Conservation (phyloP, 2,113 vertebrate genomes). For the Equus przewalskii region DNA sequence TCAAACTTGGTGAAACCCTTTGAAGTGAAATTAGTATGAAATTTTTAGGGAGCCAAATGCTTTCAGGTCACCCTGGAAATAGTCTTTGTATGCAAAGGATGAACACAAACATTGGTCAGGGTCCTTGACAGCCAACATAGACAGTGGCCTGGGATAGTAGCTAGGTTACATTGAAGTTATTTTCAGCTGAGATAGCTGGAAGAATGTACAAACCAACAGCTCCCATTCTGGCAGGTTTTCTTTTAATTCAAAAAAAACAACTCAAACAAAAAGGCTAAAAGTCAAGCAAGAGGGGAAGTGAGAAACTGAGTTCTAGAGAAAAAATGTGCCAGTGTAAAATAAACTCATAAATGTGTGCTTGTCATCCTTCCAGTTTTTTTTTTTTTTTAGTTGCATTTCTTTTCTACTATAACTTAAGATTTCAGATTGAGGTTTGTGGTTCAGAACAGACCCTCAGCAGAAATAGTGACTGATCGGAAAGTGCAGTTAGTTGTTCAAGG, state of each 20-base stretch:
- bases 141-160: conserved; percentile 28
- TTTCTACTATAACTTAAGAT: conserved; percentile 59
- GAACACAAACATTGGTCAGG: conserved; percentile 60
- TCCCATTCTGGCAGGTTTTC: conserved; percentile 63
- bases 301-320: conserved; percentile 48
- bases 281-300: conserved; percentile 71
- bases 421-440: conserved; percentile 70
- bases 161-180: conserved; percentile 56
- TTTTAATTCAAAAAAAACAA: conserved; percentile 29
- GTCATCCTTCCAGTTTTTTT: conserved; percentile 29
- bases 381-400: conserved; percentile 57
- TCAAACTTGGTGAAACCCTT: conserved; percentile 59
- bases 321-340: conserved; percentile 58
- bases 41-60: conserved; percentile 19
- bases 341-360: conserved; percentile 38
- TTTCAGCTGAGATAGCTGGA: conserved; percentile 62
- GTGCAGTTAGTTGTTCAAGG: conserved; percentile 77
- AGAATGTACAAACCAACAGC: conserved; percentile 50
- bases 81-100: conserved; percentile 63
- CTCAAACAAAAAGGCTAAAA: conserved; percentile 26
- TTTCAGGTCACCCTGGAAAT: conserved; percentile 61
- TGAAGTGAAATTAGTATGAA: conserved; percentile 37
- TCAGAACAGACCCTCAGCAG: conserved; percentile 65
- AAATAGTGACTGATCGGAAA: conserved; percentile 65
- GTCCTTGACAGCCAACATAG: conserved; percentile 11